A percentile compares a stretch with the other conserved stretches of the same genome.
phyloP scores from a whole-genome alignment of 2,888 invertebrate species.

The Lochmaea capreae region DNA sequence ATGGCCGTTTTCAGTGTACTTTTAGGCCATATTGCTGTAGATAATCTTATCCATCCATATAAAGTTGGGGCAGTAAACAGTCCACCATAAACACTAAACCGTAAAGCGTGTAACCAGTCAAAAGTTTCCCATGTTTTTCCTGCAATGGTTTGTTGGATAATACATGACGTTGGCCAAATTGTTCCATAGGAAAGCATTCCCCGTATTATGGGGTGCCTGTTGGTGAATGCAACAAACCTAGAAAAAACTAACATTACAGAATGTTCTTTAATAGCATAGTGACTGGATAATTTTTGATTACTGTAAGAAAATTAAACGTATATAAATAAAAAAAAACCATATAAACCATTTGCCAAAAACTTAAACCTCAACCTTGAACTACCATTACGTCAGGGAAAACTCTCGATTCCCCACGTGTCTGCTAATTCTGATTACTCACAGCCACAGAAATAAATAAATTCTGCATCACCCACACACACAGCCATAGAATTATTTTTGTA shows the following conservation, averaged over 20 bases:
- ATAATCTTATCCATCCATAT: constrained; percentile 82
- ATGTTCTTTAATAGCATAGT: constrained; percentile 26
- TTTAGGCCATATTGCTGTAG: constrained; percentile 82
- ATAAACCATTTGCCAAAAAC: constrained; percentile 28
- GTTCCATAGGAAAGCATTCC: constrained; percentile 79
- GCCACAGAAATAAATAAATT: too few species aligned
- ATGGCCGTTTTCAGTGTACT: constrained; percentile 76
- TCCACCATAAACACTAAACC: constrained; percentile 84
- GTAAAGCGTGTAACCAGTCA: constrained; percentile 76
- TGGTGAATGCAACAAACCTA: constrained; percentile 65
- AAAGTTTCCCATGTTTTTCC: constrained; percentile 74
- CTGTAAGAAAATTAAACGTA: constrained; percentile 8
- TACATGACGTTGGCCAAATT: constrained; percentile 80
- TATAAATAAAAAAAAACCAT: constrained; percentile 13
- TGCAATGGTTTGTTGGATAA: constrained; percentile 78
- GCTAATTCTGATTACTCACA: not conserved
- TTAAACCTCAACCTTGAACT: constrained; percentile 22
- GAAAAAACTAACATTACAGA: constrained; percentile 62
- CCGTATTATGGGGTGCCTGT: constrained; percentile 68
- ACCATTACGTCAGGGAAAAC: constrained; percentile 16
- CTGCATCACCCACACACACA: too few species aligned
- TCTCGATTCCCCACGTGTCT: constrained; percentile 15
- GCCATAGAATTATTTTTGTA: too few species aligned
- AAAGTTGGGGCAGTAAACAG: constrained; percentile 85
- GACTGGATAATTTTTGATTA: constrained; percentile 32